phyloP scores from a whole-genome alignment of 2,888 invertebrate species.

The Euplexia lucipara region DNA sequence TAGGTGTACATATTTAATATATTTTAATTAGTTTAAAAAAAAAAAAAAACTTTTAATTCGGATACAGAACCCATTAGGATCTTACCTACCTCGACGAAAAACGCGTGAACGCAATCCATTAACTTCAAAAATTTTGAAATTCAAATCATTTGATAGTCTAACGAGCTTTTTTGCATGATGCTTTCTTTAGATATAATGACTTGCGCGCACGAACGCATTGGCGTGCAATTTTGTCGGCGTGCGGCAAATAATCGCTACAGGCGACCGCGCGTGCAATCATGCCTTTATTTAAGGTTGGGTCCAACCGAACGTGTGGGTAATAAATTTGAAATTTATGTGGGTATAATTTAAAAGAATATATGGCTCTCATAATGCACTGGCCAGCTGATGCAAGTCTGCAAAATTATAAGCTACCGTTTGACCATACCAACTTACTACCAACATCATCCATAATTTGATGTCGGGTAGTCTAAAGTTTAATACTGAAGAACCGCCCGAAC shows the following conservation, averaged over 20 bases:
- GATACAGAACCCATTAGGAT: neutral
- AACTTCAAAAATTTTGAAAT: slow-evolving; percentile 52
- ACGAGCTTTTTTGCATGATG: slow-evolving; percentile 60
- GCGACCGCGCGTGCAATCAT: slow-evolving; percentile 81
- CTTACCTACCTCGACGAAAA: slow-evolving; percentile 33
- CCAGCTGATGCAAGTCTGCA: neutral
- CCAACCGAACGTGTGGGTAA: slow-evolving; percentile 65
- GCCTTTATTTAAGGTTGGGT: slow-evolving; percentile 67
- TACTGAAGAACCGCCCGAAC: too few species aligned
- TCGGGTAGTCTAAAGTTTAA: neutral
- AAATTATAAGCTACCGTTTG: slow-evolving; percentile 19
- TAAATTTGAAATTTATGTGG: slow-evolving; percentile 26
- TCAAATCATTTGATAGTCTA: slow-evolving; percentile 62
- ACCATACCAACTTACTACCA: too few species aligned
- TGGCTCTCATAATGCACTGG: slow-evolving; percentile 4
- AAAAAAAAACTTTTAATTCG: neutral
- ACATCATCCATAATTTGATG: neutral
- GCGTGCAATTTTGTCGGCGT: slow-evolving; percentile 85
- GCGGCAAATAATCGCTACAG: slow-evolving; percentile 87
- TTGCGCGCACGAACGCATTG: slow-evolving; percentile 73
- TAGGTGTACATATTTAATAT: too few species aligned
- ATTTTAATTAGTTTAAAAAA: neutral
- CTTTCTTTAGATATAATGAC: slow-evolving; percentile 65
- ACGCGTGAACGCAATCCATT: slow-evolving; percentile 43
- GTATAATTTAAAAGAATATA: slow-evolving; percentile 14